These are phyloP conservation scores for Jordanella pulchra DNA, from an alignment of 2,797 vertebrate genomes.

Conservation along the genomic window DNA sequence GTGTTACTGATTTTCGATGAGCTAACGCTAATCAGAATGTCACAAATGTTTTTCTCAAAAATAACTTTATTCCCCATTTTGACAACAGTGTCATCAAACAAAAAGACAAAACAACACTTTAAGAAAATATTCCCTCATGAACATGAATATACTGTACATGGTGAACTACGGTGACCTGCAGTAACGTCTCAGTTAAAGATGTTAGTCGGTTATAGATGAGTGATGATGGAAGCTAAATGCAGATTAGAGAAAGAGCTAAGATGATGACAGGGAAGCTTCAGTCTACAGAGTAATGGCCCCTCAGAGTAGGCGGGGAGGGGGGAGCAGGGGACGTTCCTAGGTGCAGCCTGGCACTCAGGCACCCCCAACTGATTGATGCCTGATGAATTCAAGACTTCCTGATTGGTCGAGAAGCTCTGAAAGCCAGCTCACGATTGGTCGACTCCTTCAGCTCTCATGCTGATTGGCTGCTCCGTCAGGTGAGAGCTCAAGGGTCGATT, in stretches of 20 bases:
- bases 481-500: conserved; percentile 86
- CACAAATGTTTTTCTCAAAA: conserved; percentile 39
- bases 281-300: conserved; percentile 13
- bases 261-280: conserved; percentile 28
- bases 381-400: conserved; percentile 48
- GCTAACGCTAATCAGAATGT: background rate
- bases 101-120: conserved; percentile 44
- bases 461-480: background rate
- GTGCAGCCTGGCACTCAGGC: conserved; percentile 50
- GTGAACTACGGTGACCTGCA: conserved; percentile 43
- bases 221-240: conserved; percentile 11
- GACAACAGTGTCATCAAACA: conserved; percentile 49
- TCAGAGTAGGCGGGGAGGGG: background rate
- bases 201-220: conserved; percentile 28
- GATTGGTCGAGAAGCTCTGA: conserved; percentile 54
- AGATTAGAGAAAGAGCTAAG: conserved; percentile 18
- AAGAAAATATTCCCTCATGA: conserved; percentile 40
- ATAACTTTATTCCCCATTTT: conserved; percentile 67
- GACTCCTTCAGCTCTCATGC: conserved; percentile 8
- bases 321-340: conserved; percentile 35
- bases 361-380: conserved; percentile 14
- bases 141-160: conserved; percentile 31
- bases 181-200: conserved; percentile 23
- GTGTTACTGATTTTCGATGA: no score
- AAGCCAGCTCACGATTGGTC: conserved; percentile 77